A percentile compares a stretch with the other conserved stretches of the same genome.
Evolutionary conservation across 2,113 vertebrate species (phyloP).

Genomic region (Hyaena hyaena): DNA sequence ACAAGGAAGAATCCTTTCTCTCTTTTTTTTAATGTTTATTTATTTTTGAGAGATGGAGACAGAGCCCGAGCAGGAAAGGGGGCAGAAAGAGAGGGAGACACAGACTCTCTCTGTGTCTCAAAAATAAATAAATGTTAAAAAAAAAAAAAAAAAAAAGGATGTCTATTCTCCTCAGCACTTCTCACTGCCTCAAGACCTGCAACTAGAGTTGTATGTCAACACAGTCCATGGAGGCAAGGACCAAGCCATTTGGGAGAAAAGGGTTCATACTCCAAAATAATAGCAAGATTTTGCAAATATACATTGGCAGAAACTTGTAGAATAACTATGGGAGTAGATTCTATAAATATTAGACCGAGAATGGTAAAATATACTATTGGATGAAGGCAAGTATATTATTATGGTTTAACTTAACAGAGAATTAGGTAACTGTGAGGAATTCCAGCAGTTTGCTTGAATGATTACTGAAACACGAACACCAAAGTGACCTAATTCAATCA

Average conservation of each 20-base stretch:
- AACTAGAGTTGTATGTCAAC: background rate
- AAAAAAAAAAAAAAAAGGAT: no score
- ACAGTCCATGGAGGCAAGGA: background rate
- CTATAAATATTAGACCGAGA: background rate
- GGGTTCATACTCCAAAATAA: background rate
- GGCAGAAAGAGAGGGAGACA: no score
- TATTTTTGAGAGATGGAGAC: no score
- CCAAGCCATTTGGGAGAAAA: background rate
- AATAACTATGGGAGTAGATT: background rate
- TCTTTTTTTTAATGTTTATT: no score
- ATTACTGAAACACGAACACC: background rate
- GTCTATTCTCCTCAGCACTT: background rate
- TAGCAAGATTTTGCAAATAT: background rate
- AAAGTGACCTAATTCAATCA: background rate
- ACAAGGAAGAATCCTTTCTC: background rate
- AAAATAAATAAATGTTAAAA: no score
- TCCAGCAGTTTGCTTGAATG: background rate
- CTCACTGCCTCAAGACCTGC: background rate
- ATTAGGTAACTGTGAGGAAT: background rate
- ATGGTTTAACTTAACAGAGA: background rate
- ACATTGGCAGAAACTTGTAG: background rate
- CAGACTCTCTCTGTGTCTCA: no score
- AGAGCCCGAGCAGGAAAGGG: no score
- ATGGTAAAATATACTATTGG: background rate
- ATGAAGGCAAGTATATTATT: background rate